Percentiles rank a stretch among this genome's conserved stretches.
These are phyloP conservation scores for Zaprionus ornatus DNA, from an alignment of 1,140 invertebrate genomes.

Conservation along the genomic window DNA sequence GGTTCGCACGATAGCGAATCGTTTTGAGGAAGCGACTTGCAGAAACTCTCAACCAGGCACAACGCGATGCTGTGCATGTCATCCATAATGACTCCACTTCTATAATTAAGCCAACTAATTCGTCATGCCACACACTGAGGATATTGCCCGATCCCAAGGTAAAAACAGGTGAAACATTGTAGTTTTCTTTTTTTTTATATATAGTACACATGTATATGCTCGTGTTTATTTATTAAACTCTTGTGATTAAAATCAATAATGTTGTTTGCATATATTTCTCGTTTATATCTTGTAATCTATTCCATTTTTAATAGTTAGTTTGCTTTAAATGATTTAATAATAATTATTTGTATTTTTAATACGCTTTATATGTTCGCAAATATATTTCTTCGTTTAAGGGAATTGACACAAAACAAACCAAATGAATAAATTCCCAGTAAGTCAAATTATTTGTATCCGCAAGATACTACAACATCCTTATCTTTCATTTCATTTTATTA, in stretches of 20 bases:
- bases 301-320: conserved; percentile 80
- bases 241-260: conserved; percentile 79
- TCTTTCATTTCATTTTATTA: background rate
- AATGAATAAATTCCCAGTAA: conserved; percentile 13
- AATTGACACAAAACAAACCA: conserved; percentile 4
- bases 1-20: background rate
- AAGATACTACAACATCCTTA: conserved; percentile 16
- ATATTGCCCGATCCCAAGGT: background rate
- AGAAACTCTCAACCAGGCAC: conserved; percentile 1
- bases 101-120: conserved; percentile 28
- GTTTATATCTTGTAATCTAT: conserved; percentile 54
- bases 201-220: conserved; percentile 35
- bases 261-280: conserved; percentile 34
- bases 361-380: conserved; percentile 68
- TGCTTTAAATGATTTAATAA: conserved; percentile 72
- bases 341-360: conserved; percentile 73
- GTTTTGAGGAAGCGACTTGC: background rate
- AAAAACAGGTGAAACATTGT: background rate
- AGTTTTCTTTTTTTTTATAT: background rate
- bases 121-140: background rate
- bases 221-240: conserved; percentile 73
- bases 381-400: conserved; percentile 17
- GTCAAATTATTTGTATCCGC: conserved; percentile 13
- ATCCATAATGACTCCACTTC: conserved; percentile 10
- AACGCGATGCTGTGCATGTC: background rate